phyloP scores from a whole-genome alignment of 1,140 invertebrate species.

The Conus betulinus region DNA sequence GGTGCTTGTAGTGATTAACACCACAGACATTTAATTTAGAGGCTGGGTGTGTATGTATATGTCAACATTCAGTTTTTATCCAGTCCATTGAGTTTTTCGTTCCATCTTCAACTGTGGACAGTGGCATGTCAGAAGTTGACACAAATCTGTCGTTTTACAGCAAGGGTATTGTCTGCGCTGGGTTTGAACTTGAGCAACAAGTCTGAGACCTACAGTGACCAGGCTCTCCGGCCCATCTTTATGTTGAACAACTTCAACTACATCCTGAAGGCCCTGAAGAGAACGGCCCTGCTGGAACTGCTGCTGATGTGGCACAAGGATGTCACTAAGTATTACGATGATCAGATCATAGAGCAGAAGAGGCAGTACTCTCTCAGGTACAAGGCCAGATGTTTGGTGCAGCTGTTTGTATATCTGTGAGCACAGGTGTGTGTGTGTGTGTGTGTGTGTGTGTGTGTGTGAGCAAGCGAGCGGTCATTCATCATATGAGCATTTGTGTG shows the following conservation, averaged over 20 bases:
- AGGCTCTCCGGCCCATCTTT: slow-evolving; percentile 67
- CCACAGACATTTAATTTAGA: too few species aligned
- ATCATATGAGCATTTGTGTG: neutral
- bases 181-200: slow-evolving; percentile 71
- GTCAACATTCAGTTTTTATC: too few species aligned
- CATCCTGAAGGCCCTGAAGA: slow-evolving; percentile 90
- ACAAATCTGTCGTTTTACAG: slow-evolving; percentile 45
- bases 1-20: too few species aligned
- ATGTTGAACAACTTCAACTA: slow-evolving; percentile 88
- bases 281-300: slow-evolving; percentile 86
- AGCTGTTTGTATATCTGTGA: neutral
- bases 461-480: too few species aligned
- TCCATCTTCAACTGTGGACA: too few species aligned
- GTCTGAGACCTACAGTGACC: slow-evolving; percentile 69
- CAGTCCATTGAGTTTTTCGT: too few species aligned
- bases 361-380: slow-evolving; percentile 86
- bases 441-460: neutral
- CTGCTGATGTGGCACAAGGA: slow-evolving; percentile 87
- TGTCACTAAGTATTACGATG: slow-evolving; percentile 86
- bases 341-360: slow-evolving; percentile 89
- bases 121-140: too few species aligned
- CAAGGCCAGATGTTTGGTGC: neutral
- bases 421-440: neutral
- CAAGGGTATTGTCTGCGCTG: slow-evolving; percentile 68
- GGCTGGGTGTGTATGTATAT: too few species aligned